phyloP scores from a whole-genome alignment of 2,113 vertebrate species.

The Gadus macrocephalus region DNA sequence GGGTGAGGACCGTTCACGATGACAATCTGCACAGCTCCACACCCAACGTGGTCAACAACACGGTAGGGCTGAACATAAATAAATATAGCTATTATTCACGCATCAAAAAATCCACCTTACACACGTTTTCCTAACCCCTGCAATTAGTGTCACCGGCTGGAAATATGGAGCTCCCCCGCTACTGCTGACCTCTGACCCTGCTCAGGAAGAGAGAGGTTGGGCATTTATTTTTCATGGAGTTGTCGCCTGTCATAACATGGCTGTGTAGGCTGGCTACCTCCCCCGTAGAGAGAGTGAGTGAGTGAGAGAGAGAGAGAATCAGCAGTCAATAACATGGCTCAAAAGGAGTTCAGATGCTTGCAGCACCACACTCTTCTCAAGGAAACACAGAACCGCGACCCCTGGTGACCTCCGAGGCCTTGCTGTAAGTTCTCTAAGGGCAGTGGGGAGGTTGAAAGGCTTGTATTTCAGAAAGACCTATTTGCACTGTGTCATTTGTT shows the following conservation, averaged over 20 bases:
- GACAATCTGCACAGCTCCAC: too few relatives aligned
- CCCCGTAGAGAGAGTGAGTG: not conserved
- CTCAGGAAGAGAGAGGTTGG: slow-evolving; percentile 20
- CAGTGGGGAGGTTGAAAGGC: too few relatives aligned
- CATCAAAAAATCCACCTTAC: slow-evolving; percentile 16
- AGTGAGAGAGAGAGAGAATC: not conserved
- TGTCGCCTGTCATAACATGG: slow-evolving; percentile 32
- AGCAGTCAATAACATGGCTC: slow-evolving; percentile 49
- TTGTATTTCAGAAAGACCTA: too few relatives aligned
- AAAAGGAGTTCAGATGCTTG: slow-evolving; percentile 49
- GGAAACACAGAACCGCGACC: too few relatives aligned
- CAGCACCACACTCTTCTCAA: slow-evolving; percentile 28
- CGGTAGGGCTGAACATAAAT: slow-evolving; percentile 15
- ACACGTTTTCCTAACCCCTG: slow-evolving; percentile 31
- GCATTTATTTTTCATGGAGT: slow-evolving; percentile 18
- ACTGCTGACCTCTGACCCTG: slow-evolving; percentile 20
- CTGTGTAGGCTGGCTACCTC: slow-evolving; percentile 20
- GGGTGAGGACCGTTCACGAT: too few relatives aligned
- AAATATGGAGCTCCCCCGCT: slow-evolving; percentile 21
- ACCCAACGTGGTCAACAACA: not conserved
- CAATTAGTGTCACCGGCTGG: slow-evolving; percentile 31
- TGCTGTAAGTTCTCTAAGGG: too few relatives aligned
- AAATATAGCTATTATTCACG: not conserved
- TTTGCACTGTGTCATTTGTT: too few relatives aligned
- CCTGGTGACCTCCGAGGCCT: too few relatives aligned